phyloP scores from a whole-genome alignment of 2,797 vertebrate species.

The Moxostoma hubbsi region DNA sequence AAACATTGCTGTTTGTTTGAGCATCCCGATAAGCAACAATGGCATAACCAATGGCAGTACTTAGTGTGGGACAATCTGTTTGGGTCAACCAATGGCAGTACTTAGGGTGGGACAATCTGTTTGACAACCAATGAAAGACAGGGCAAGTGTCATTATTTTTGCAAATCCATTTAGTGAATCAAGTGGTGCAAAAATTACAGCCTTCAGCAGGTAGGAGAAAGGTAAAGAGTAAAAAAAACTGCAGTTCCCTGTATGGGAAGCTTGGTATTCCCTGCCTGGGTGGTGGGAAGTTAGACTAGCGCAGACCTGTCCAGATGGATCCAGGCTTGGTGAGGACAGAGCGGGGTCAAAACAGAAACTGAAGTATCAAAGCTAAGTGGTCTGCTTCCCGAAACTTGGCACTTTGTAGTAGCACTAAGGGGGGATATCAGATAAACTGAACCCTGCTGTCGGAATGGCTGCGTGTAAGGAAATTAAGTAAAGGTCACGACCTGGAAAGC shows the following conservation, averaged over 20 bases:
- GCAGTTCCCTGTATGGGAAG: constrained; percentile 19
- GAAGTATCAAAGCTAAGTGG: constrained; percentile 86
- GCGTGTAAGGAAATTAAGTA: constrained; percentile 81
- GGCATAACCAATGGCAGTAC: no score
- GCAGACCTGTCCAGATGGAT: constrained; percentile 81
- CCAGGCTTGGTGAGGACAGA: constrained; percentile 75
- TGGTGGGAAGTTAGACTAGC: constrained; percentile 53
- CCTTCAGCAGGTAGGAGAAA: constrained; percentile 37
- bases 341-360: constrained; percentile 86
- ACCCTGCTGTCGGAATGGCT: constrained; percentile 85
- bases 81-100: no score
- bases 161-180: no score
- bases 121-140: no score
- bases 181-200: no score
- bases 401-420: constrained; percentile 84
- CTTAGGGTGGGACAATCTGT: no score
- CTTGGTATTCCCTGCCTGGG: constrained; percentile 44
- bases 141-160: no score
- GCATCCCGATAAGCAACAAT: no score
- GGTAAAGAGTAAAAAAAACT: constrained; percentile 27
- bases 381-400: constrained; percentile 77
- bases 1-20: no score
- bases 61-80: no score
- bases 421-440: constrained; percentile 86
- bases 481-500: constrained; percentile 82